phyloP scores from a whole-genome alignment of 1,140 invertebrate species.

The Scaptodrosophila lebanonensis region DNA sequence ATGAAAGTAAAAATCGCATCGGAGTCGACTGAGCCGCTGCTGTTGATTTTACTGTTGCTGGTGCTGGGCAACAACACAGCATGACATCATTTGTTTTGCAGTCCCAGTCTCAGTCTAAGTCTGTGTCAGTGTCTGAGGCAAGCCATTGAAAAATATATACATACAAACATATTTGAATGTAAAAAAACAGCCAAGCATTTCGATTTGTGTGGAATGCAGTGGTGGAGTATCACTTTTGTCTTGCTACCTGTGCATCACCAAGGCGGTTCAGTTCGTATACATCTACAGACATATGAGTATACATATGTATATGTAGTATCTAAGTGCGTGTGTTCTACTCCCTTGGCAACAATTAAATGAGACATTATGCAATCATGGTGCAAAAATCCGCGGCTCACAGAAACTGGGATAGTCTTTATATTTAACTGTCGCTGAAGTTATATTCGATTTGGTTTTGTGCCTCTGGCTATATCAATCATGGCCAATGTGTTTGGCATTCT shows the following conservation, averaged over 20 bases:
- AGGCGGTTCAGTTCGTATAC: not conserved
- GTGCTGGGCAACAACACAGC: slow-evolving; percentile 39
- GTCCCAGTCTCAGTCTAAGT: slow-evolving; percentile 9
- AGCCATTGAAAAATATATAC: slow-evolving; percentile 27
- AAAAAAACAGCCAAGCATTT: slow-evolving; percentile 8
- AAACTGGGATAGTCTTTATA: too few relatives aligned
- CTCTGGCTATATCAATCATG: too few relatives aligned
- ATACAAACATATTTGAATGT: slow-evolving; percentile 25
- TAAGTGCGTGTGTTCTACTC: slow-evolving; percentile 5
- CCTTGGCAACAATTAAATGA: slow-evolving; percentile 28
- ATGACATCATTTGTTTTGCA: slow-evolving; percentile 69
- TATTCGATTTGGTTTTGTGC: too few relatives aligned
- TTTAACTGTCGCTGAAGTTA: too few relatives aligned
- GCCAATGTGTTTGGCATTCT: too few relatives aligned
- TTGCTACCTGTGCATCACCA: not conserved
- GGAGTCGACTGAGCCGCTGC: too few relatives aligned
- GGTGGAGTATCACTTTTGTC: slow-evolving; percentile 19
- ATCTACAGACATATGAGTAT: slow-evolving; percentile 6
- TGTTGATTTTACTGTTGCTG: too few relatives aligned
- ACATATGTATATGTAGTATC: not conserved
- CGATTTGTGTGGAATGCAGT: slow-evolving; percentile 48
- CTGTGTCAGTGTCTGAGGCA: slow-evolving; percentile 16
- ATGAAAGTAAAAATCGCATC: slow-evolving; percentile 71
- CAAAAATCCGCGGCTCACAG: slow-evolving; percentile 18
- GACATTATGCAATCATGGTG: slow-evolving; percentile 58